Base-by-base conservation (phyloP, 2,113 vertebrate genomes). In the Prietella phreatophila region DNA sequence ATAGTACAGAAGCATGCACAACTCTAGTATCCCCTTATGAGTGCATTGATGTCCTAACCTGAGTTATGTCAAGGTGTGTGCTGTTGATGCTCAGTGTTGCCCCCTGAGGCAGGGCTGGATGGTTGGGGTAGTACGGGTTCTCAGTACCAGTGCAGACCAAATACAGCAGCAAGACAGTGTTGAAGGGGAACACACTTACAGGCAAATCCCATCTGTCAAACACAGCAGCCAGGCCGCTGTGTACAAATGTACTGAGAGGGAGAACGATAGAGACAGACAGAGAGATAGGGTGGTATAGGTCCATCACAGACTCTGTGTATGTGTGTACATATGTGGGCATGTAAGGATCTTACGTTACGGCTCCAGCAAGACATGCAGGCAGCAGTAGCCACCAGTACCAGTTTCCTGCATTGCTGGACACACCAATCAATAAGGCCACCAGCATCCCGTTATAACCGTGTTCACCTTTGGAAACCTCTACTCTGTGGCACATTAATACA, bases 301-400 rank as follows among this genome's bases (percentile, higher is more conserved):
- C 15, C 55, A 36, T 85, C 17, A 56, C 25, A 14, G 19, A 8
- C 2, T 22, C 33, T 82, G 33, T 27, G 33, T 39, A 15, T 53
- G 79, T 78, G 15, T 78, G 58, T 53, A 30, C 50, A 30, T 47
- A 3, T 71, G 60, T 80, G 55, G 53, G 17, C 11, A 4, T 86
- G 36, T 39, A 22, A 71, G 55, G 36, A 10, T 53, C 93, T 92
- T 69, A 95, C 95, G 93, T 94, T 55, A 93, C 88, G 0, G 92
- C 95, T 58, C 93, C 94, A 0, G 92, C 91, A 1, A 95, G 36
- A 85, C 91, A 92, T 25, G 67, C 93, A 3, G 94, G 95, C 30
- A 95, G 83, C 78, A 96, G 91, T 55, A 96, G 93, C 94, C 93
- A 94, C 94, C 94, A 96, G 90, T 94, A 94, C 95, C 95, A 96